A percentile compares a stretch with the other conserved stretches of the same genome.
phyloP scores from a whole-genome alignment of 1,140 invertebrate genomes.

The Schlechtendalia chinensis region DNA sequence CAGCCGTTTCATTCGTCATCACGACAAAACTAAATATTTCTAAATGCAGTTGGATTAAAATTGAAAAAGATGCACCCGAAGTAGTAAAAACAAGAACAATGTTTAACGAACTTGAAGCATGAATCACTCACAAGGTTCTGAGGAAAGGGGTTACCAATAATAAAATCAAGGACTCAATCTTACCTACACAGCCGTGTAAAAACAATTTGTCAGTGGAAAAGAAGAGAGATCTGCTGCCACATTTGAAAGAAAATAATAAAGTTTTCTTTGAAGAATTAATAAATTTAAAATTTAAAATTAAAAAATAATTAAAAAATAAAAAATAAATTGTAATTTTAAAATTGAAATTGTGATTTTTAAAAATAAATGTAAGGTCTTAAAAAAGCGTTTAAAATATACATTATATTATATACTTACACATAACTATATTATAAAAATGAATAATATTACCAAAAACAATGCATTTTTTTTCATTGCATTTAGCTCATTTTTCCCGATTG shows the following conservation, averaged over 20 bases:
- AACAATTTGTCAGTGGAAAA: constrained; percentile 40
- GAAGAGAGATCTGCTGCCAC: constrained; percentile 47
- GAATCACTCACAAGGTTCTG: constrained; percentile 40
- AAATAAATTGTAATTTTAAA: too few species aligned
- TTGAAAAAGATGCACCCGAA: constrained; percentile 35
- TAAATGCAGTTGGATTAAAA: constrained; percentile 43
- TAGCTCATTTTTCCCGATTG: too few species aligned
- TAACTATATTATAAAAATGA: too few species aligned
- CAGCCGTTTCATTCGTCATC: constrained; percentile 22
- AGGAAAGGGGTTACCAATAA: constrained; percentile 48
- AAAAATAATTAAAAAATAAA: too few species aligned
- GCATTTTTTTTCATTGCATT: too few species aligned
- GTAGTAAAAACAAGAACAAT: constrained; percentile 31
- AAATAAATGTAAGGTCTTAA: too few species aligned
- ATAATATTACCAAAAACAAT: too few species aligned
- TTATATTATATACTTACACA: too few species aligned
- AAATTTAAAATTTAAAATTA: too few species aligned
- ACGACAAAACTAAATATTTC: constrained; percentile 46
- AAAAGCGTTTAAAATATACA: too few species aligned
- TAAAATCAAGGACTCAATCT: constrained; percentile 23
- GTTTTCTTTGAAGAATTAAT: constrained; percentile 25
- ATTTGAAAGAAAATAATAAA: constrained; percentile 47
- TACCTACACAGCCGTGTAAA: constrained; percentile 14
- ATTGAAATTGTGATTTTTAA: too few species aligned
- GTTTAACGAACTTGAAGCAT: constrained; percentile 46